phyloP scores from a whole-genome alignment of 2,113 vertebrate species.

The Antechinus stuartii region DNA sequence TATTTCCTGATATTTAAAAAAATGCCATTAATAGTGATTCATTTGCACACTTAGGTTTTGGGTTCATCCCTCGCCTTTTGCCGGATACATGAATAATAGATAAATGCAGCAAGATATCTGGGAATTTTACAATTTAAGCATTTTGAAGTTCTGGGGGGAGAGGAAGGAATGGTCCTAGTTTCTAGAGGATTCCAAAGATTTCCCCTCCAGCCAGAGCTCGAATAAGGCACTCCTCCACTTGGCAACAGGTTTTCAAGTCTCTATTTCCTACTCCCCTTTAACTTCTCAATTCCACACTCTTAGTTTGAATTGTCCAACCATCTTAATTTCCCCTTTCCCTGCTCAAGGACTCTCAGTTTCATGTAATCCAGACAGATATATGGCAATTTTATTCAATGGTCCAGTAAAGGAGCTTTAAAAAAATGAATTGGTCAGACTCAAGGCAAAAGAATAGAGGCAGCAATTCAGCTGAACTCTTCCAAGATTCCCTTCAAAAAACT shows the following conservation, averaged over 20 bases:
- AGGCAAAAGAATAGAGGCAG: not conserved
- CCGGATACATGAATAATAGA: no score
- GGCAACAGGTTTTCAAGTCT: not conserved
- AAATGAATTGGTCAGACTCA: not conserved
- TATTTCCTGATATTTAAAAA: no score
- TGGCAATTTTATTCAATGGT: not conserved
- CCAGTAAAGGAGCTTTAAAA: not conserved
- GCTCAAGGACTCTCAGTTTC: not conserved
- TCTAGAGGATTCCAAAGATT: conserved; percentile 28
- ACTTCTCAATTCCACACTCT: not conserved
- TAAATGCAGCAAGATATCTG: conserved; percentile 3
- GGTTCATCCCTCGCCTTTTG: no score
- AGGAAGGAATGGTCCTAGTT: not conserved
- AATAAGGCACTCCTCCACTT: not conserved
- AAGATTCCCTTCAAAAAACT: not conserved
- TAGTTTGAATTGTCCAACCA: not conserved
- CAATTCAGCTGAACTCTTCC: not conserved
- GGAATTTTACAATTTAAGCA: conserved; percentile 12
- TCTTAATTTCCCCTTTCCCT: not conserved
- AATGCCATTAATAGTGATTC: no score
- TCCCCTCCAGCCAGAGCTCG: not conserved
- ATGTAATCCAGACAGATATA: not conserved
- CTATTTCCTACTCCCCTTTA: not conserved
- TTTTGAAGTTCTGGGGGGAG: not conserved
- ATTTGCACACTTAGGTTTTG: no score